Evolutionary conservation across 2,797 vertebrate species (phyloP), one percentile per base, ranked within the genome.

Genomic region (Dermochelys coriacea): DNA sequence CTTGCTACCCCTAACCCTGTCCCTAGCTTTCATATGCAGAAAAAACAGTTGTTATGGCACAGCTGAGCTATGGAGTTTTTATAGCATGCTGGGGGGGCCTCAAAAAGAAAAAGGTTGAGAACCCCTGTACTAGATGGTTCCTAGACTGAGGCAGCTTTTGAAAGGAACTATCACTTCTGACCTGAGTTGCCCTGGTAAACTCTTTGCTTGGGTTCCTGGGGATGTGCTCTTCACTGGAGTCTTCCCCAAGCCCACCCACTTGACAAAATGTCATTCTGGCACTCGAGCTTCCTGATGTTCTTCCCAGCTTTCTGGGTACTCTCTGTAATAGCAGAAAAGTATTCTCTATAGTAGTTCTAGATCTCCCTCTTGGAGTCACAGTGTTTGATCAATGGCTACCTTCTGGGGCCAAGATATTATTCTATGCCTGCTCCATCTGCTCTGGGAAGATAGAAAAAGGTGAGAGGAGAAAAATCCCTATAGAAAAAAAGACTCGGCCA

Each of bases 361-460:
- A 47, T 75, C 41, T 49, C 29, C 27, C 45, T 49, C 27, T 77
- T 49, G 45, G 45, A 77, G 45, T 31, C 74, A 15, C 71, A 49
- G 74, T 71, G 64, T 21, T 71, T 71, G 25, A 14, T 77, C 25
- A 45, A 49, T 31, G 27, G 74, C 45, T 77, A 77, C 45, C 45
- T 77, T 52, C 77, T 80, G 85, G 82, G 29, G 51, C 31, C 87
- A 50, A 77, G 31, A 59, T 85, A 85, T 89, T 57, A 49, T 71
- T 80, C 57, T 80, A 81, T 89, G 77, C 37, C 87, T 93, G 64
- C 80, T 50, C 4, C 57, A 94, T 93, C 80, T 85, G 57, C 59
- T 85, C 75, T 78, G 92, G 54, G 64, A 82, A 89, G 91, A 4
- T 10, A 23, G 3, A n/a, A 54, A 54, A 83, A 95, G 85, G 2